Evolutionary conservation across 2,113 vertebrate genomes (phyloP), one percentile per base, ranked within the genome.

Genomic region (Sylvietta virens): DNA sequence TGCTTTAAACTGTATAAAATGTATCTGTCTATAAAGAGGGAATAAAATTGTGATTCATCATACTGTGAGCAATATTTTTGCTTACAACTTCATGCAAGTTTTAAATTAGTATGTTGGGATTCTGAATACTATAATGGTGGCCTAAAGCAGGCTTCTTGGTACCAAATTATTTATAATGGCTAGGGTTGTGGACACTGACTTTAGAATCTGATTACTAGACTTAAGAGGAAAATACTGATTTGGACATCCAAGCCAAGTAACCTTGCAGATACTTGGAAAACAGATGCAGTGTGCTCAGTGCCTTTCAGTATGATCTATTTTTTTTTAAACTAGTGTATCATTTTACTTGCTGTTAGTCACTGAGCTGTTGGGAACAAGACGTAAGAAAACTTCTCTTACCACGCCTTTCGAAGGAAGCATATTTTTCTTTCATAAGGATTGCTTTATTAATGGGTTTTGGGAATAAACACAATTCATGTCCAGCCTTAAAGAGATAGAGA

Each of bases 1-100:
- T 98, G 98, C 98, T 98, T 98, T 98, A 98, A 98, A 98, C 97
- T 99, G 98, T 99, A 99, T 98, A 99, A 99, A 99, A 98, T 99
- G 97, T 98, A 99, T 98, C 98, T 99, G 99, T 99, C 99, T 98
- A 99, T 99, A 99, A 98, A 98, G 98, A 98, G 97, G 98, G 98
- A 98, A 99, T 99, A 98, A 98, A 98, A 98, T 98, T 98, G 98
- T 98, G 98, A 99, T 99, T 98, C 97, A 97, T 98, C 98, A 97
- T 99, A 98, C 98, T 98, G 97, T 99, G 98, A 98, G 99, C 98
- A 98, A 98, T 98, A 98, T 96, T 97, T 96, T 98, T 98, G 98
- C 99, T 98, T 98, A 98, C 98, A 98, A 97, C 98, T 98, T 98
- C 97, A 98, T 98, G 96, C 97, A 98, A 97, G 97, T 98, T 98